Evolutionary conservation across 2,797 vertebrate genomes (phyloP).

Genomic region (Anguilla obscura): DNA sequence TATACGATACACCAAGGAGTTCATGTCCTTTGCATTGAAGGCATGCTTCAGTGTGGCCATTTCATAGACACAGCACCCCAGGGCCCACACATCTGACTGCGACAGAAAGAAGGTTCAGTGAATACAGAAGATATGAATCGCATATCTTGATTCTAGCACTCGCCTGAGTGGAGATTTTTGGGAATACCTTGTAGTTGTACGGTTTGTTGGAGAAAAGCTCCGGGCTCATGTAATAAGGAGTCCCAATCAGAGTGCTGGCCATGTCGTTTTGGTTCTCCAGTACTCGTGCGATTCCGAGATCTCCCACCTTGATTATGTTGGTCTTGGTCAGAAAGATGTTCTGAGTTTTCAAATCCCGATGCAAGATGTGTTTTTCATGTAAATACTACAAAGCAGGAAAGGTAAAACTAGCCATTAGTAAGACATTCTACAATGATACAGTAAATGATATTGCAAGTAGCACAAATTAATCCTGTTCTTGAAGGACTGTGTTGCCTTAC

Average conservation of each 20-base stretch:
- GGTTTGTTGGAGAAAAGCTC: slow-evolving; percentile 95
- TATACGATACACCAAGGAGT: slow-evolving; percentile 94
- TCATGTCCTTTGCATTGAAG: slow-evolving; percentile 98
- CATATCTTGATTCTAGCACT: neutral
- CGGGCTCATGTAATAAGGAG: slow-evolving; percentile 98
- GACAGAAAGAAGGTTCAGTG: neutral
- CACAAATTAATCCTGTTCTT: neutral
- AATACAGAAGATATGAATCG: neutral
- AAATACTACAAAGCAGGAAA: slow-evolving; percentile 79
- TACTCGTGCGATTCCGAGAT: slow-evolving; percentile 93
- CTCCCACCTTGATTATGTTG: slow-evolving; percentile 97
- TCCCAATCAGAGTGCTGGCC: slow-evolving; percentile 96
- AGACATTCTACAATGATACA: neutral
- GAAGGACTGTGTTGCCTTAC: neutral
- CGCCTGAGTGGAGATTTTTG: neutral
- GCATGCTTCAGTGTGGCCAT: slow-evolving; percentile 96
- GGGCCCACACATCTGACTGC: slow-evolving; percentile 96
- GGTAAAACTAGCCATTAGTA: neutral
- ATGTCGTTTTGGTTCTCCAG: slow-evolving; percentile 93
- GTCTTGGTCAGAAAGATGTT: slow-evolving; percentile 96
- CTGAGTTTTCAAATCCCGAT: slow-evolving; percentile 96
- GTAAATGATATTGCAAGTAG: neutral
- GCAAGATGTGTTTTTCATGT: slow-evolving; percentile 92
- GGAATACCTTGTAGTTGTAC: slow-evolving; percentile 93
- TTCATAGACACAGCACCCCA: slow-evolving; percentile 97